phyloP scores from a whole-genome alignment of 2,797 vertebrate species.

The Anisognathus igniventris region DNA sequence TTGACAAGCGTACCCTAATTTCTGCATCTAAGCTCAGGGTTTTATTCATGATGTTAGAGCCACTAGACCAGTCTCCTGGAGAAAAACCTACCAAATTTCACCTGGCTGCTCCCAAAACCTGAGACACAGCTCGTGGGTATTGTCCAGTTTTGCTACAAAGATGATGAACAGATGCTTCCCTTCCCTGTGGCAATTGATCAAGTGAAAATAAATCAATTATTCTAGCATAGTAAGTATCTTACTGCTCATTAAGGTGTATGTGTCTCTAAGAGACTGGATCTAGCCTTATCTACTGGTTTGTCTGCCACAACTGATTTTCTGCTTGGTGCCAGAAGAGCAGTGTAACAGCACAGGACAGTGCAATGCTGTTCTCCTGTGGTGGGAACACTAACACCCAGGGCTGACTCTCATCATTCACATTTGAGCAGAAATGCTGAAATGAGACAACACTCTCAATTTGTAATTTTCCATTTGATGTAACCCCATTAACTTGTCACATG shows the following conservation, averaged over 20 bases:
- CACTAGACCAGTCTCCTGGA: neutral
- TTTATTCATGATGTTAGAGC: neutral
- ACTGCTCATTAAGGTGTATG: neutral
- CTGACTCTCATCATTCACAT: neutral
- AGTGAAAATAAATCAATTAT: neutral
- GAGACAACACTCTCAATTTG: neutral
- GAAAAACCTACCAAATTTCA: neutral
- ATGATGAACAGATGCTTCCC: neutral
- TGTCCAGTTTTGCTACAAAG: neutral
- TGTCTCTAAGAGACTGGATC: neutral
- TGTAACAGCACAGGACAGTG: neutral
- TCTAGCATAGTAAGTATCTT: neutral
- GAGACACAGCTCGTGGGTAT: fast-evolving
- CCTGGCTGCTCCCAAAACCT: neutral
- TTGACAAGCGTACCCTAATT: neutral
- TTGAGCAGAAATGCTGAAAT: neutral
- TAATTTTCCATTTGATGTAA: neutral
- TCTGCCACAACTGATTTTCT: neutral
- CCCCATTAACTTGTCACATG: neutral
- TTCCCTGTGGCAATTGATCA: neutral
- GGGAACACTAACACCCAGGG: neutral
- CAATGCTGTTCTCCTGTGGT: neutral
- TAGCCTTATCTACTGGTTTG: neutral
- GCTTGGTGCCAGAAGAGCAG: neutral
- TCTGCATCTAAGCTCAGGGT: neutral